phyloP scores from a whole-genome alignment of 2,113 vertebrate genomes.

The Anoplopoma fimbria region DNA sequence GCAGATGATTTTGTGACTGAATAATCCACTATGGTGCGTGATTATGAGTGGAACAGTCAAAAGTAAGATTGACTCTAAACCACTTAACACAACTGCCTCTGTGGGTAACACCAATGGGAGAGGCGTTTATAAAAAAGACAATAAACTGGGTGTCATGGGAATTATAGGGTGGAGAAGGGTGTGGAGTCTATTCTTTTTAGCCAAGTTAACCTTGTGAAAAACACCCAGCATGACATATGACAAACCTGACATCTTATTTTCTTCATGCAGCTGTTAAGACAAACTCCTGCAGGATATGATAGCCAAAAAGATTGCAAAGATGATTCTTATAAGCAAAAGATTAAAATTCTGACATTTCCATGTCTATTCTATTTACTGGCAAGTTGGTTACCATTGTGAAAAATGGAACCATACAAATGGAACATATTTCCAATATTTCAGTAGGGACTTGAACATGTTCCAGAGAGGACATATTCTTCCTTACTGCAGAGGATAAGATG shows the following conservation, averaged over 20 bases:
- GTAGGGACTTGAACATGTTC: conserved; percentile 32
- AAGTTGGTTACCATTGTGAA: background rate
- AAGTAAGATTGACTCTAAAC: conserved; percentile 44
- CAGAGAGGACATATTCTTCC: conserved; percentile 31
- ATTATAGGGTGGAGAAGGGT: conserved; percentile 74
- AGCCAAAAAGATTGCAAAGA: background rate
- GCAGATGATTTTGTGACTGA: conserved; percentile 40
- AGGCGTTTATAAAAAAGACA: conserved; percentile 73
- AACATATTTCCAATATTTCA: conserved; percentile 45
- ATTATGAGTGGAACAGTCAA: conserved; percentile 63
- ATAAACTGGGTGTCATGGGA: conserved; percentile 63
- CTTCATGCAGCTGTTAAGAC: background rate
- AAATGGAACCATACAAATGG: conserved; percentile 1
- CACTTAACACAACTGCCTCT: conserved; percentile 65
- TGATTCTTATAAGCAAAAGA: background rate
- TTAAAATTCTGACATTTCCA: background rate
- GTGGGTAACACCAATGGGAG: conserved; percentile 68
- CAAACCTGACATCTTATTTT: conserved; percentile 48
- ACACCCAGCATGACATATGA: conserved; percentile 44
- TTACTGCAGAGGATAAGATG: conserved; percentile 13
- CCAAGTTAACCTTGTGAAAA: conserved; percentile 57
- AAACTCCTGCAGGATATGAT: background rate
- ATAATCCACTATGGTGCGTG: conserved; percentile 30
- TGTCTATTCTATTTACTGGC: background rate
- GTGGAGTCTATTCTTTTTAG: conserved; percentile 57